phyloP scores from a whole-genome alignment of 1,140 invertebrate species.

The Drosophila kepulauana region DNA sequence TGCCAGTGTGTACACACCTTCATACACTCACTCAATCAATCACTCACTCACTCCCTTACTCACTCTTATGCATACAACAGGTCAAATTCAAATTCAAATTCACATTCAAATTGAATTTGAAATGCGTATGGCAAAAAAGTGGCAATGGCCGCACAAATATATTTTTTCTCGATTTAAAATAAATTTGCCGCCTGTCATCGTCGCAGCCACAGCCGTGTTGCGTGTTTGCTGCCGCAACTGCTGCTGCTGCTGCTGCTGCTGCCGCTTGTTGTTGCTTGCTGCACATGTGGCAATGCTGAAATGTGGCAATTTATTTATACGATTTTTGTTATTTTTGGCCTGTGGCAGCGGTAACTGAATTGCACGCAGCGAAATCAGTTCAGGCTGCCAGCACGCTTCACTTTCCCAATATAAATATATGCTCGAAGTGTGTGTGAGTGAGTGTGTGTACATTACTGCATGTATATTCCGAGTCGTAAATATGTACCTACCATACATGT shows the following conservation, averaged over 20 bases:
- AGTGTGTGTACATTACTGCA: conserved; percentile 16
- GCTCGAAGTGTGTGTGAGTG: neutral
- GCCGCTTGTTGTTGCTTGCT: conserved; percentile 10
- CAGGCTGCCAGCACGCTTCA: conserved; percentile 29
- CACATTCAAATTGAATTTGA: conserved; percentile 11
- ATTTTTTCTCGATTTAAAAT: conserved; percentile 41
- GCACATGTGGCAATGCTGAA: conserved; percentile 53
- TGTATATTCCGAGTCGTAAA: neutral
- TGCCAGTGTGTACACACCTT: conserved; percentile 40
- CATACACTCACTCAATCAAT: neutral
- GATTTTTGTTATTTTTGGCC: conserved; percentile 52
- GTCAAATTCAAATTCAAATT: conserved; percentile 33
- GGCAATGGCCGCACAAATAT: conserved; percentile 27
- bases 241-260: conserved; percentile 11
- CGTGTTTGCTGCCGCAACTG: conserved; percentile 27
- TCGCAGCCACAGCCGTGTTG: conserved; percentile 33
- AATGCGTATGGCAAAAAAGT: neutral
- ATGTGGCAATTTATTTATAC: conserved; percentile 57
- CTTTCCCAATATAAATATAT: conserved; percentile 1
- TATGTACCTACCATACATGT: neutral
- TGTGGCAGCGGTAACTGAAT: conserved; percentile 33
- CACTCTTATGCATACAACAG: conserved; percentile 26
- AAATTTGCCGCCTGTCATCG: conserved; percentile 45
- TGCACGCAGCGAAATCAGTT: conserved; percentile 54
- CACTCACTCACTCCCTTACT: neutral